Conservation (phyloP, 1,140 invertebrate species). For the Bombus ignitus region DNA sequence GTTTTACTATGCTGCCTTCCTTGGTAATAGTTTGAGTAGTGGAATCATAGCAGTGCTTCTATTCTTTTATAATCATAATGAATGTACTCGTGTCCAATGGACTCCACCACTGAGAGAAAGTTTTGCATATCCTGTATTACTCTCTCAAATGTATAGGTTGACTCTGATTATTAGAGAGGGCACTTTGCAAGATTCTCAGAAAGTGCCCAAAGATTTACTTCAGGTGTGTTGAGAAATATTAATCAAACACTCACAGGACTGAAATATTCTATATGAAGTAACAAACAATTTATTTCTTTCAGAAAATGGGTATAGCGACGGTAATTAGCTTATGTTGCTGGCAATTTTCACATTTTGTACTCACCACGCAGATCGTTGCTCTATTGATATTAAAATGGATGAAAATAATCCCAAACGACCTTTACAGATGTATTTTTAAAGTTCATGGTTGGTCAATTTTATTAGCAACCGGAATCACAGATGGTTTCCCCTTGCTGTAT, state of each 20-base stretch:
- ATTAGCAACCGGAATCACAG: constrained; percentile 79
- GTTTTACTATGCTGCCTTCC: constrained; percentile 85
- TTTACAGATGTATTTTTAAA: constrained; percentile 81
- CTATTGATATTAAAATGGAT: constrained; percentile 86
- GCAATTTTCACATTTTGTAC: constrained; percentile 92
- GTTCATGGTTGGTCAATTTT: constrained; percentile 85
- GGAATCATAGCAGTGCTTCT: constrained; percentile 86
- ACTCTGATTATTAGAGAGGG: constrained; percentile 71
- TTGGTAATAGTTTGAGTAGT: constrained; percentile 87
- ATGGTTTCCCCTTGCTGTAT: constrained; percentile 86
- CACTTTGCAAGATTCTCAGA: neutral
- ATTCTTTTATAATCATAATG: constrained; percentile 92
- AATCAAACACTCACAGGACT: neutral
- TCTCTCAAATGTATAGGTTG: constrained; percentile 83
- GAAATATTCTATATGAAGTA: neutral
- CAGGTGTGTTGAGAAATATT: neutral
- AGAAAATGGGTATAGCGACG: constrained; percentile 74
- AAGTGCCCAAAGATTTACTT: neutral
- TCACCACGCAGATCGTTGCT: constrained; percentile 87
- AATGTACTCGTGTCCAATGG: constrained; percentile 92
- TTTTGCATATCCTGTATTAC: constrained; percentile 88
- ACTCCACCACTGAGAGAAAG: constrained; percentile 92
- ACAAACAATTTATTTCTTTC: constrained; percentile 46
- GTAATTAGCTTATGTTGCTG: constrained; percentile 85
- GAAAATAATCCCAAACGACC: constrained; percentile 83